Percentiles rank a stretch among this genome's conserved stretches.
phyloP scores from a whole-genome alignment of 2,888 invertebrate genomes.

The Mimas tiliae region DNA sequence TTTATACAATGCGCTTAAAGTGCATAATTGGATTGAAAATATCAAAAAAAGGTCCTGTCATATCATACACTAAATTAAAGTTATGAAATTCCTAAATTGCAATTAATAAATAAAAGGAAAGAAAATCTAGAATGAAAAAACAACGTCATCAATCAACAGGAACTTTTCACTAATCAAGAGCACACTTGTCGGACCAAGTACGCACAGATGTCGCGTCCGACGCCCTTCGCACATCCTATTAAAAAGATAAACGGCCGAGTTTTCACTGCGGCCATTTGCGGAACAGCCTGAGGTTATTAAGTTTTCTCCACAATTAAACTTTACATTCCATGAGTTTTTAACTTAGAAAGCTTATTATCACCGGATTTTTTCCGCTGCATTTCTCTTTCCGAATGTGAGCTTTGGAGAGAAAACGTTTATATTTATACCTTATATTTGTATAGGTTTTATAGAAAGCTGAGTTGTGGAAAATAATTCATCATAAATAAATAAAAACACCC shows the following conservation, averaged over 20 bases:
- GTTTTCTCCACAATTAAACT: conserved; percentile 70
- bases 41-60: too few relatives aligned
- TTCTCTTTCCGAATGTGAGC: conserved; percentile 27
- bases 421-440: not conserved
- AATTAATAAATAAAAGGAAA: too few relatives aligned
- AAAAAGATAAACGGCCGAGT: conserved; percentile 38
- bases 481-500: not conserved
- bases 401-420: conserved; percentile 2
- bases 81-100: too few relatives aligned
- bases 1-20: too few relatives aligned
- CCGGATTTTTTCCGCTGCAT: conserved; percentile 29
- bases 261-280: conserved; percentile 56
- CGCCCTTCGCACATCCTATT: conserved; percentile 23
- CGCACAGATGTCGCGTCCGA: conserved; percentile 36
- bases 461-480: not conserved
- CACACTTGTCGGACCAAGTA: not conserved
- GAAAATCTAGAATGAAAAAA: too few relatives aligned
- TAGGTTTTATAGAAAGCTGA: not conserved
- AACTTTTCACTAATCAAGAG: conserved; percentile 1
- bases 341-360: conserved; percentile 47
- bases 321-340: conserved; percentile 52
- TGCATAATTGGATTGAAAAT: too few relatives aligned
- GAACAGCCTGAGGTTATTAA: conserved; percentile 59
- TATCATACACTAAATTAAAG: too few relatives aligned
- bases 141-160: not conserved